These are phyloP conservation scores for Rosalia funebris DNA, from an alignment of 2,888 invertebrate species.

Conservation along the genomic window DNA sequence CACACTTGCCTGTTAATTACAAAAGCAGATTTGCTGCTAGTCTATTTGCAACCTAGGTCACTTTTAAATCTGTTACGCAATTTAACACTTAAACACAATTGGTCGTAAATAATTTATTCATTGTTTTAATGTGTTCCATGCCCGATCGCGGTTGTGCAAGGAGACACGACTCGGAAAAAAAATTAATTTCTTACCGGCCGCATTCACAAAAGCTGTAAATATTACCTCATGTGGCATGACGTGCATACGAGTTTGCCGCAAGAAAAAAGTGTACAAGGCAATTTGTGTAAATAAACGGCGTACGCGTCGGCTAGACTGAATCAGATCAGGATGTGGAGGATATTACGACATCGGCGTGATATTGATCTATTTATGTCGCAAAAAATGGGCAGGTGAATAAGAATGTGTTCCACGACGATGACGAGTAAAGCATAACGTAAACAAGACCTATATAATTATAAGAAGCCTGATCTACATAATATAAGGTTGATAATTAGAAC, in stretches of 20 bases:
- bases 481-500: no score
- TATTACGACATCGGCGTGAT: no score
- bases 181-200: not conserved
- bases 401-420: no score
- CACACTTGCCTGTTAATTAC: not conserved
- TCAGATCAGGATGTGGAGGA: no score
- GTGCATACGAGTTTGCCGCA: not conserved
- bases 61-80: slow-evolving; percentile 12
- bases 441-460: no score
- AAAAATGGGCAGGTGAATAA: no score
- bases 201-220: not conserved
- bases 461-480: no score
- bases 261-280: not conserved
- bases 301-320: no score
- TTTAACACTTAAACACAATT: slow-evolving; percentile 17
- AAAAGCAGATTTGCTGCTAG: not conserved
- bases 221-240: not conserved
- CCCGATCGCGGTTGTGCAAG: not conserved
- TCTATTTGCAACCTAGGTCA: slow-evolving; percentile 7
- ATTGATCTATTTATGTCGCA: no score
- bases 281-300: no score
- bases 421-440: no score
- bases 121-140: slow-evolving; percentile 1
- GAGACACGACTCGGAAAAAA: slow-evolving; percentile 3
- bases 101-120: slow-evolving; percentile 14